A percentile compares a stretch with the other conserved stretches of the same genome.
Conservation (phyloP, 2,888 invertebrate species). For the Tinea pellionella region DNA sequence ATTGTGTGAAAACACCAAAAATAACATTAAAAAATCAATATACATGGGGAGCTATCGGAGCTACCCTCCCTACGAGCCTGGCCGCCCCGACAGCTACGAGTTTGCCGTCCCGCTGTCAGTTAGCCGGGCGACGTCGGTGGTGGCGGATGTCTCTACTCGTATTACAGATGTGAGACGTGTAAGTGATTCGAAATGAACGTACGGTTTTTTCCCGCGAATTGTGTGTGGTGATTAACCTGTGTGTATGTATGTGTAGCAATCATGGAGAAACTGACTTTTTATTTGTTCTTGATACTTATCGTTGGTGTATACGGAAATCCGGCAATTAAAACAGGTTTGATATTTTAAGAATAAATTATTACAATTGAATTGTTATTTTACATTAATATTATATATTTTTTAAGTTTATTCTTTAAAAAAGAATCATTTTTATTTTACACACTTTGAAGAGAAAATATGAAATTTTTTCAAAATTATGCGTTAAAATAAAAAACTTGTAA, state of each 20-base stretch:
- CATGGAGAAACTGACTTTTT: slow-evolving; percentile 42
- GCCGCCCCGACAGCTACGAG: slow-evolving; percentile 25
- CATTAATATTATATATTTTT: too few species aligned
- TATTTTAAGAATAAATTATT: too few species aligned
- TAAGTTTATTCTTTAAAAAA: too few species aligned
- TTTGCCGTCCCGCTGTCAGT: slow-evolving; percentile 40
- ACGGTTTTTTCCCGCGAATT: background rate
- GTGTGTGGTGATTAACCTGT: slow-evolving; percentile 14
- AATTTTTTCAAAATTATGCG: too few species aligned
- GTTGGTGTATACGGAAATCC: slow-evolving; percentile 36
- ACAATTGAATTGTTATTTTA: too few species aligned
- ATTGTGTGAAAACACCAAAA: slow-evolving; percentile 51
- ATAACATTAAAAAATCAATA: slow-evolving; percentile 69
- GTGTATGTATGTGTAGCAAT: slow-evolving; percentile 23
- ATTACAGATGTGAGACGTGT: slow-evolving; percentile 20
- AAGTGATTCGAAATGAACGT: slow-evolving; percentile 19
- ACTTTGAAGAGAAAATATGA: too few species aligned
- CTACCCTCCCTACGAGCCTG: background rate
- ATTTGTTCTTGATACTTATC: slow-evolving; percentile 30
- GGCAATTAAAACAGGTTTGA: slow-evolving; percentile 54
- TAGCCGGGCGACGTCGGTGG: slow-evolving; percentile 46
- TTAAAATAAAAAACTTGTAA: too few species aligned
- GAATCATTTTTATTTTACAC: too few species aligned
- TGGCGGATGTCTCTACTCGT: slow-evolving; percentile 30
- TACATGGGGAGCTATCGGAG: slow-evolving; percentile 25